Base-by-base conservation (phyloP, 2,888 invertebrate species). In the Venusia cambrica region DNA sequence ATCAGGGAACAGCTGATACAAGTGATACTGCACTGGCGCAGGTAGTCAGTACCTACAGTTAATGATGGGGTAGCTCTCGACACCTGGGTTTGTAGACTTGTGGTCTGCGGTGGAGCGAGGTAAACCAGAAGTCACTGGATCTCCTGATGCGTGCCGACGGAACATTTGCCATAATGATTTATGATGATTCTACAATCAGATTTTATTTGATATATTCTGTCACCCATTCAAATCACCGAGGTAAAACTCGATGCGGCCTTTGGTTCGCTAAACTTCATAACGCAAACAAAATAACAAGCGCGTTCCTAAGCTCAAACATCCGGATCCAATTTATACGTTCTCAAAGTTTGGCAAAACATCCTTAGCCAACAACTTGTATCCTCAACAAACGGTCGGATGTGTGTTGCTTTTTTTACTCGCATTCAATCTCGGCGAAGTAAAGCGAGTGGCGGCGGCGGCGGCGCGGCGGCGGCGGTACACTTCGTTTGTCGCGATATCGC, bases 401-500 rank as follows among this genome's bases (percentile, higher is more conserved):
- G 39, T 41, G 33, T 38, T 10, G 24, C 22, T 22, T 45, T 45
- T 44, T 48, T 51, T 45, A 31, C 45, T 39, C 37, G 22, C 24
- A n/a, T 44, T 45, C 39, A 45, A 48, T 48, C 44, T 49, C 32
- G 14, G 33, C 32, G 32, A 39, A 35, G n/a, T n/a, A n/a, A n/a
- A n/a, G n/a, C n/a, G n/a, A n/a, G n/a, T n/a, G n/a, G n/a, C n/a
- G n/a, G 39, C 31, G 34, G 26, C 29, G 9, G 26, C n/a, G 37
- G 14, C 8, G 16, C n/a, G 26, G 24, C 35, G 33, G 12, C 48
- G 46, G 36, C 44, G 45, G 67, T 49, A 64, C 69, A 80, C 84
- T 83, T 83, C 72, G 74, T 84, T 84, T 83, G 81, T 70, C 62
- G 73, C 72, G 80, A 81, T 84, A 83, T 79, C 77, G 73, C 71